Evolutionary conservation across 2,113 vertebrate species (phyloP).

Genomic region (Morone saxatilis): DNA sequence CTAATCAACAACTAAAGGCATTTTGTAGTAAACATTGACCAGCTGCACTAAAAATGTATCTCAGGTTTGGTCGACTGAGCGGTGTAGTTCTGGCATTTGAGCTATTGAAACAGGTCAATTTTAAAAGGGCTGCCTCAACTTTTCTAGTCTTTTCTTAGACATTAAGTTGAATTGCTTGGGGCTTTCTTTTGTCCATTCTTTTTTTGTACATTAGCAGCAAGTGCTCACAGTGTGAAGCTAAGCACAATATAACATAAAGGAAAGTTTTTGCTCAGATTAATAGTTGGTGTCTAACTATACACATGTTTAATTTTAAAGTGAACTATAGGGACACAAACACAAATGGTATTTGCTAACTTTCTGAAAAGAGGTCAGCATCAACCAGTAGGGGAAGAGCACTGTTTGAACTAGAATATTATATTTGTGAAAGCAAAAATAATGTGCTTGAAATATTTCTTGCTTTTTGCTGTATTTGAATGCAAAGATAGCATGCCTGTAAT

Average conservation of each 20-base stretch:
- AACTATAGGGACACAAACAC: slow-evolving; percentile 7
- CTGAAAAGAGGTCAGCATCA: slow-evolving; percentile 38
- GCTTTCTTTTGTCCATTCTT: not conserved
- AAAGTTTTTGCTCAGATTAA: not conserved
- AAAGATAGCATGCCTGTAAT: slow-evolving; percentile 24
- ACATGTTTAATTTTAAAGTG: not conserved
- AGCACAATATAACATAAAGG: not conserved
- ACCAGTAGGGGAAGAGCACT: not conserved
- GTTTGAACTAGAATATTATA: not conserved
- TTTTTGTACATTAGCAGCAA: not conserved
- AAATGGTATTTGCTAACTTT: not conserved
- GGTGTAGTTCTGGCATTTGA: not conserved
- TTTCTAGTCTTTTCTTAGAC: no score
- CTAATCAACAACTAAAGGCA: not conserved
- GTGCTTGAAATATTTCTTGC: slow-evolving; percentile 5
- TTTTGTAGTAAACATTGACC: not conserved
- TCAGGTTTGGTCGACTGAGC: not conserved
- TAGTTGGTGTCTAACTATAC: not conserved
- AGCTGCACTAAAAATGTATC: not conserved
- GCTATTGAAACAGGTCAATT: not conserved
- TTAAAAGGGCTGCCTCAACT: not conserved
- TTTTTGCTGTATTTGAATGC: slow-evolving; percentile 8
- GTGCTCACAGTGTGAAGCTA: not conserved
- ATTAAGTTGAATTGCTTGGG: slow-evolving; percentile 1
- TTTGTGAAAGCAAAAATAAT: slow-evolving; percentile 29